These are phyloP conservation scores for Aratinga solstitialis DNA, from an alignment of 2,797 vertebrate species.

Conservation along the genomic window DNA sequence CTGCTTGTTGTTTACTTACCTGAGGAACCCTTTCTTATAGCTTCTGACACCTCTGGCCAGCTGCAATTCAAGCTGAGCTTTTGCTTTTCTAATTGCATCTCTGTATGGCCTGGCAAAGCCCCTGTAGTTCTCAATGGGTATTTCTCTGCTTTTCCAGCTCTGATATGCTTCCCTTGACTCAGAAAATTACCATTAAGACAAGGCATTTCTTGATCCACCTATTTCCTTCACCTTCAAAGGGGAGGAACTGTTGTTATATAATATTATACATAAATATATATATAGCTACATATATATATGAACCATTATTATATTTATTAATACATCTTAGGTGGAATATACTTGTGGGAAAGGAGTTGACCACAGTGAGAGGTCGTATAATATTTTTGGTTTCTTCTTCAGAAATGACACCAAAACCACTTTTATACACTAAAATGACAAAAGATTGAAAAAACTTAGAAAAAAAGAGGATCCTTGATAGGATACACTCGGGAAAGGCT, in stretches of 20 bases:
- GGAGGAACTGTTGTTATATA: not conserved
- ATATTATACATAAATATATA: not conserved
- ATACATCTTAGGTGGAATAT: not conserved
- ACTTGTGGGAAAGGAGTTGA: not conserved
- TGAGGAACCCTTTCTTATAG: not conserved
- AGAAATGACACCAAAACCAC: not conserved
- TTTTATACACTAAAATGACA: not conserved
- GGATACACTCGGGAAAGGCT: not conserved
- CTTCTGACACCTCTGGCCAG: not conserved
- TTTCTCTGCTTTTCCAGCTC: not conserved
- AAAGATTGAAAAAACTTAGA: not conserved
- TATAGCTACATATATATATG: not conserved
- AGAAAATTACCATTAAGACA: not conserved
- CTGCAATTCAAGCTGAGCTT: not conserved
- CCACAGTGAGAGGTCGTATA: not conserved
- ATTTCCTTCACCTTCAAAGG: not conserved
- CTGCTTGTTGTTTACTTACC: not conserved
- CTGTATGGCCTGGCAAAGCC: not conserved
- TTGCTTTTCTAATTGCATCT: not conserved
- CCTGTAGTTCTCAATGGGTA: not conserved
- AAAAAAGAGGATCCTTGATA: fast-evolving
- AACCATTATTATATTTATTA: not conserved
- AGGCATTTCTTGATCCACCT: not conserved
- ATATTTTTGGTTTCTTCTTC: not conserved
- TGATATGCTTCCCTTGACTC: not conserved